Evolutionary conservation across 2,797 vertebrate species (phyloP), one percentile per base, ranked within the genome.

Genomic region (Gadopsis marmoratus): DNA sequence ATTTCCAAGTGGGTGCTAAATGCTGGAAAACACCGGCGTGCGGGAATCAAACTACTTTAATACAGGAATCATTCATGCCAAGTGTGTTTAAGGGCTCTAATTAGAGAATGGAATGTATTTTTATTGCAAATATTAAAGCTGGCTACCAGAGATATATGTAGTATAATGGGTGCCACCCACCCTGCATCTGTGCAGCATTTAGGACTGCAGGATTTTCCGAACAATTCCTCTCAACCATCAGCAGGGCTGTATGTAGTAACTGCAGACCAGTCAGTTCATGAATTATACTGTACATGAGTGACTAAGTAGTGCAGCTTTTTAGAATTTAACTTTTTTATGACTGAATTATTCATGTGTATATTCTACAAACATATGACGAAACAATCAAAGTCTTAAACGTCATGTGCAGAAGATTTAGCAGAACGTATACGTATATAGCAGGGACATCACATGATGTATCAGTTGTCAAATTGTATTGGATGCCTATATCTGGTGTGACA

Each of bases 61-160:
- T 81, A 81, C 78, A 81, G 69, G 66, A 71, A 41, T 16, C 14
- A 54, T 83, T 83, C 69, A 74, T 60, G 75, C 85, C 78, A 88
- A 90, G 37, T 66, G 71, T 79, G 77, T 87, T 87, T 83, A 85
- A 87, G 74, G n/a, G 23, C 45, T 87, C 33, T 76, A 85, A 86
- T 91, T 92, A 85, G 47, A 59, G 12, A 55, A 60, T 33, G 85
- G 89, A 88, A 89, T 81, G 76, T 55, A 48, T 81, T 90, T 92
- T 91, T 88, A 90, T 69, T 67, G 67, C 79, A 85, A 86, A 88
- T 91, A 89, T 89, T 86, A 79, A 87, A 90, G 13, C 71, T 78
- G 70, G 74, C 77, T 77, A 62, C 68, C 69, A 75, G 62, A 65
- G 37, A 56, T 86, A 71, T 85, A 73, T 82, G 79, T 59, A 67